These are phyloP conservation scores for Phenganax stokvisi DNA, from an alignment of 92 coral and sea anemone species.

Conservation along the genomic window DNA sequence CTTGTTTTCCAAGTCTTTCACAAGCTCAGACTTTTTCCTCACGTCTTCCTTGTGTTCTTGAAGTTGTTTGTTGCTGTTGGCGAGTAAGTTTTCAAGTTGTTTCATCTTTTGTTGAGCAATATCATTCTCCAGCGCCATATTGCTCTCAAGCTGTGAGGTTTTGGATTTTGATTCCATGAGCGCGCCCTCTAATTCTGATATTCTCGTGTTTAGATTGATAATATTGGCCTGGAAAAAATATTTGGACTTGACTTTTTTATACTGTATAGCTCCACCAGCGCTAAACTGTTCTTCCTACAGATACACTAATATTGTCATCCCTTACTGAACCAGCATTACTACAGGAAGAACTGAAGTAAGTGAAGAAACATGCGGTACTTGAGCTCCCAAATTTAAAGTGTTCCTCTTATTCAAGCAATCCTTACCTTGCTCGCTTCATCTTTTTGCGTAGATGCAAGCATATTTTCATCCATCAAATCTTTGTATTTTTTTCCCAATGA, in stretches of 20 bases:
- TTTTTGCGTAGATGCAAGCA: conserved; percentile 19
- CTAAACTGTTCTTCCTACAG: too few relatives aligned
- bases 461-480: conserved; percentile 11
- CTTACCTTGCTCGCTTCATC: conserved; percentile 15
- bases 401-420: background rate
- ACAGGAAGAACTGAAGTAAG: too few relatives aligned
- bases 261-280: too few relatives aligned
- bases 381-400: too few relatives aligned
- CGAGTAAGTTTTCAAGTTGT: conserved; percentile 18
- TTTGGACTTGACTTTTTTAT: background rate
- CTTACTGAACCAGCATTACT: too few relatives aligned
- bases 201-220: background rate
- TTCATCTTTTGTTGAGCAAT: conserved; percentile 5
- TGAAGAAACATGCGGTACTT: too few relatives aligned
- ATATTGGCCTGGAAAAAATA: background rate
- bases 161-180: conserved; percentile 7
- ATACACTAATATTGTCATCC: too few relatives aligned
- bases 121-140: background rate
- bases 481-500: conserved; percentile 26
- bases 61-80: background rate
- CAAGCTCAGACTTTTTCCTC: conserved; percentile 17
- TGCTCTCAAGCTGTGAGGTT: conserved; percentile 3
- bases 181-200: background rate
- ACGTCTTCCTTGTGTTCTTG: conserved; percentile 15
- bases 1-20: conserved; percentile 55